Evolutionary conservation across 2,797 vertebrate genomes (phyloP), one percentile per base, ranked within the genome.

Genomic region (Cyprinella venusta): DNA sequence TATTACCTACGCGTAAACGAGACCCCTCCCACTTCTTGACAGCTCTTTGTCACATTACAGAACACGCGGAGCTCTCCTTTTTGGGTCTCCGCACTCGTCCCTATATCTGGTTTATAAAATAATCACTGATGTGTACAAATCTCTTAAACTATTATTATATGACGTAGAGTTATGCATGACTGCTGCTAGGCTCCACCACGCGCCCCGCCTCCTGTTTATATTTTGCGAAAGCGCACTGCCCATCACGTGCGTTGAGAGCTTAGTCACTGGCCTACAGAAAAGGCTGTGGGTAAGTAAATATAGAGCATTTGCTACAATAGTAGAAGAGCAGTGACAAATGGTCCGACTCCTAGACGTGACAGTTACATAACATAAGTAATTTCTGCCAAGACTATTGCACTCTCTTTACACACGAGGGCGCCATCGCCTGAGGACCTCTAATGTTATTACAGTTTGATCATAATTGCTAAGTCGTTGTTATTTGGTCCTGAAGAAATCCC

Each of bases 31-130:
- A 74, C 38, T 75, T 69, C 38, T 71, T 80, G 79, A 77, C 81
- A 70, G 19, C 38, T 61, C 64, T 83, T 69, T 83, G 81, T 76
- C 61, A 83, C 81, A 83, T 83, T 83, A 69, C 72, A 61, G 50
- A 56, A 30, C 74, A 83, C 8, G 52, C 64, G 61, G 48, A 21
- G 45, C 21, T n/a, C 59, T 24, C 59, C 10, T 19, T 76, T 38
- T 56, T 40, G 61, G 18, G 18, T 45, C 38, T 61, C 38, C 48
- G 19, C 36, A 8, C 33, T 72, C 38, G 61, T 42, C n/a, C 18
- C n/a, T n/a, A 38, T 6, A n/a, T 38, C 4, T 24, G 13, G 24
- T 8, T 15, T 0, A 9, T 6, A 26, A 54, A 65, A 24, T 2
- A 6, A 21, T 9, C 13, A 12, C 0, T 52, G 52, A 4, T 9